A percentile compares a stretch with the other conserved stretches of the same genome.
These are phyloP conservation scores for Psylliodes chrysocephalus DNA, from an alignment of 2,888 invertebrate genomes.

Conservation along the genomic window DNA sequence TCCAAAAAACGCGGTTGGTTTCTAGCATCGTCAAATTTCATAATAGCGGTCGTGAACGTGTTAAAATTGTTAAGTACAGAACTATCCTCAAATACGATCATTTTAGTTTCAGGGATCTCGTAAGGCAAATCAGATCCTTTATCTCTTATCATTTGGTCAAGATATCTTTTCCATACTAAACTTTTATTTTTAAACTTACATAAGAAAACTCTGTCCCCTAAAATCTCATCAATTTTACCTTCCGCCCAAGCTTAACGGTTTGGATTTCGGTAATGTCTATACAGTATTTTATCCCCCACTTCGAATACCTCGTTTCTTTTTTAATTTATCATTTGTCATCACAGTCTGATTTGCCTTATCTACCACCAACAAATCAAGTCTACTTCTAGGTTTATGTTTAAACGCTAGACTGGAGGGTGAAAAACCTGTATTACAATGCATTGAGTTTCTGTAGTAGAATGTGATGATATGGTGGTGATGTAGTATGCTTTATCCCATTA, in stretches of 20 bases:
- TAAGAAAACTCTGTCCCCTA: conserved; percentile 18
- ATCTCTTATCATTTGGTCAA: conserved; percentile 9
- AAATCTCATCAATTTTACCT: conserved; percentile 23
- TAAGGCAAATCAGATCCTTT: background rate
- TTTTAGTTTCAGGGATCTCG: too few relatives aligned
- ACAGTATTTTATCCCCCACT: conserved; percentile 8
- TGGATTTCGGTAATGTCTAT: conserved; percentile 26
- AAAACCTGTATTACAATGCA: background rate
- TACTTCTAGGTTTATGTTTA: conserved; percentile 18
- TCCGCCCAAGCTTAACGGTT: conserved; percentile 25
- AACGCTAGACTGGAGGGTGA: background rate
- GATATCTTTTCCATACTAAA: conserved; percentile 20
- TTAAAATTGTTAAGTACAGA: too few relatives aligned
- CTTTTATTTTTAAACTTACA: conserved; percentile 16
- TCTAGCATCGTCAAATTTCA: too few relatives aligned
- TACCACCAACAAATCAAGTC: conserved; percentile 13
- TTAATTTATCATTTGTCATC: background rate
- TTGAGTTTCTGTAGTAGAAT: background rate
- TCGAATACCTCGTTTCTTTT: conserved; percentile 15
- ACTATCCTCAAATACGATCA: too few relatives aligned
- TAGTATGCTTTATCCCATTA: background rate
- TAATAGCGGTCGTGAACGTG: too few relatives aligned
- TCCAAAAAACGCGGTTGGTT: too few relatives aligned
- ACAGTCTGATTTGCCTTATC: background rate
- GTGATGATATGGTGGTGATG: background rate